Evolutionary conservation across 2,113 vertebrate genomes (phyloP).

Genomic region (Odontophorus gujanensis): DNA sequence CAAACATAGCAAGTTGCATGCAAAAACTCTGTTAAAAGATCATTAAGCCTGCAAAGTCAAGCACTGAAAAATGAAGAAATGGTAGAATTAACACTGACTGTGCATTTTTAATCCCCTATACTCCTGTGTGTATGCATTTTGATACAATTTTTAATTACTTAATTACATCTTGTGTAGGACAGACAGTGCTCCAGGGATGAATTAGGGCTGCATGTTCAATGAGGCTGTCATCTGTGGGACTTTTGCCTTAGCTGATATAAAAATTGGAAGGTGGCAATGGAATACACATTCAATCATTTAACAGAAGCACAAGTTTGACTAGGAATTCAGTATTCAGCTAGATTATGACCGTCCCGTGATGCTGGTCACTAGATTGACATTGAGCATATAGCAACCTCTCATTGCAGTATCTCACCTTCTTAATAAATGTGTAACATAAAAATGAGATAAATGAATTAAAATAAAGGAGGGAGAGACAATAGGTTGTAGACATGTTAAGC

Average conservation of each 20-base stretch:
- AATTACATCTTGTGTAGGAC: neutral
- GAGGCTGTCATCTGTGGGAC: neutral
- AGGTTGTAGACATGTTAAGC: neutral
- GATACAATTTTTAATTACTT: conserved; percentile 26
- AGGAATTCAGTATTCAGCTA: neutral
- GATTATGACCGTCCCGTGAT: neutral
- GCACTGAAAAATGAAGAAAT: neutral
- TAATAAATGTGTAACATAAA: neutral
- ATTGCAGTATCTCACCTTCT: neutral
- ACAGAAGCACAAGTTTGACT: neutral
- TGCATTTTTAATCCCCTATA: conserved; percentile 9
- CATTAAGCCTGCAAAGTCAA: neutral
- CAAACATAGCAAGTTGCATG: neutral
- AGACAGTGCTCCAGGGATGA: neutral
- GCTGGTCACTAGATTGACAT: neutral
- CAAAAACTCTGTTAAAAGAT: neutral
- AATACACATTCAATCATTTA: neutral
- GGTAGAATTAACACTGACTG: neutral
- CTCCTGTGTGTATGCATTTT: neutral
- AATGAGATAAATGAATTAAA: neutral
- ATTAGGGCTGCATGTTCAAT: neutral
- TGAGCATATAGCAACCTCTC: neutral
- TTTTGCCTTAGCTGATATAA: neutral
- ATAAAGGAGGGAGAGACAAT: neutral
- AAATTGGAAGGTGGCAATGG: neutral